These are phyloP conservation scores for Heliconius nattereri DNA, from an alignment of 1,140 invertebrate genomes.

Conservation along the genomic window DNA sequence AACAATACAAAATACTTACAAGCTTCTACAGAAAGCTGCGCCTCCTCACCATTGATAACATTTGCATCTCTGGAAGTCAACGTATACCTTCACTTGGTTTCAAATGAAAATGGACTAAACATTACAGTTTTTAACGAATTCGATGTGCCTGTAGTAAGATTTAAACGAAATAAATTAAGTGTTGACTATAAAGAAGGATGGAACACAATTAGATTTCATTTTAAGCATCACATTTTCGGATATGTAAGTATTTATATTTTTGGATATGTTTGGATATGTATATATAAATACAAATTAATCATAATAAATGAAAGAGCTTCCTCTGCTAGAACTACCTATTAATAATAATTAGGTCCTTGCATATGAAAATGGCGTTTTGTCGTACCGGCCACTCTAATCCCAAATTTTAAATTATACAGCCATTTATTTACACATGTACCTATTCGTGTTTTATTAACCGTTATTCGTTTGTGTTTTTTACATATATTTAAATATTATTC, in stretches of 20 bases:
- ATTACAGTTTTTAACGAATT: constrained; percentile 43
- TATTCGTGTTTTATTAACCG: no score
- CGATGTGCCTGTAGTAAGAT: constrained; percentile 22
- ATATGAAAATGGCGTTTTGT: no score
- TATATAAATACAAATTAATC: neutral
- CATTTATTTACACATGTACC: no score
- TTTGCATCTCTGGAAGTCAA: constrained; percentile 43
- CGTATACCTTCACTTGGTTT: constrained; percentile 38
- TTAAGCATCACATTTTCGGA: constrained; percentile 32
- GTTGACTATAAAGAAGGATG: constrained; percentile 39
- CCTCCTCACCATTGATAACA: constrained; percentile 36
- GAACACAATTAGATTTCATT: constrained; percentile 38
- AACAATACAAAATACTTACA: constrained; percentile 39
- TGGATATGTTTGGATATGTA: constrained; percentile 38
- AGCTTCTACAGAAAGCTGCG: constrained; percentile 42
- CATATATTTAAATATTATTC: no score
- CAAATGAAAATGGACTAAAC: constrained; percentile 40
- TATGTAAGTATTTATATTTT: constrained; percentile 37
- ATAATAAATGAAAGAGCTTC: neutral
- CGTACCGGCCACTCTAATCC: no score
- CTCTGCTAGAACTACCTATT: no score
- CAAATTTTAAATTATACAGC: no score
- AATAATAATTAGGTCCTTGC: no score
- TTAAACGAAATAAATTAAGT: constrained; percentile 28
- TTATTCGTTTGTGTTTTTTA: no score